phyloP scores from a whole-genome alignment of 1,140 invertebrate species.

The Frieseomelitta varia region DNA sequence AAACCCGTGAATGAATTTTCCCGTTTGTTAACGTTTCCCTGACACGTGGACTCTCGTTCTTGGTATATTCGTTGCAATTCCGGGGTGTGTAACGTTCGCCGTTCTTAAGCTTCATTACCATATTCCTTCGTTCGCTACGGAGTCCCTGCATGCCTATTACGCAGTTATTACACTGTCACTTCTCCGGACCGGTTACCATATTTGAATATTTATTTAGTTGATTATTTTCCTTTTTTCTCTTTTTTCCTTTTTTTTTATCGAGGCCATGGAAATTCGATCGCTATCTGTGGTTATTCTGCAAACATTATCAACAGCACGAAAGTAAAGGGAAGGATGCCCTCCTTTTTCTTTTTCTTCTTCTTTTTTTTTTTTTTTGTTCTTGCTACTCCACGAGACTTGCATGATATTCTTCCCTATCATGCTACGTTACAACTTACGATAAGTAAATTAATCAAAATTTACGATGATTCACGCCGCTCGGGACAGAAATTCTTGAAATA shows the following conservation, averaged over 20 bases:
- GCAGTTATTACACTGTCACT: conserved; percentile 62
- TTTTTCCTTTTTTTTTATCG: conserved; percentile 49
- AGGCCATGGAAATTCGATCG: conserved; percentile 63
- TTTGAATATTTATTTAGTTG: conserved; percentile 69
- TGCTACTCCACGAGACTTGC: not conserved
- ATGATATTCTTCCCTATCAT: conserved; percentile 19
- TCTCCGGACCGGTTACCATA: conserved; percentile 60
- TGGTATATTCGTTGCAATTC: conserved; percentile 49
- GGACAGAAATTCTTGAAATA: not conserved
- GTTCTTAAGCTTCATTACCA: conserved; percentile 64
- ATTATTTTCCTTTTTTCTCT: conserved; percentile 57
- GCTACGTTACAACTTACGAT: conserved; percentile 23
- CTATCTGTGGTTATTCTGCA: conserved; percentile 30
- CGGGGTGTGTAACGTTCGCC: conserved; percentile 39
- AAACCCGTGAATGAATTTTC: conserved; percentile 47
- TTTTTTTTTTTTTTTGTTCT: conserved; percentile 24
- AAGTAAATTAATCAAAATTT: conserved; percentile 19
- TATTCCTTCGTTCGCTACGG: conserved; percentile 57
- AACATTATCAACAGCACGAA: conserved; percentile 57
- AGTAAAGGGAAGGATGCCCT: conserved; percentile 41
- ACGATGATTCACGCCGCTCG: not conserved
- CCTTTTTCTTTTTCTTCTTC: not conserved
- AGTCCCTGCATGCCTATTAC: conserved; percentile 61
- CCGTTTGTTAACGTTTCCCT: conserved; percentile 43
- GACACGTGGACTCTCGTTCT: conserved; percentile 40